phyloP scores from a whole-genome alignment of 2,888 invertebrate species.

The Aradus depressus region DNA sequence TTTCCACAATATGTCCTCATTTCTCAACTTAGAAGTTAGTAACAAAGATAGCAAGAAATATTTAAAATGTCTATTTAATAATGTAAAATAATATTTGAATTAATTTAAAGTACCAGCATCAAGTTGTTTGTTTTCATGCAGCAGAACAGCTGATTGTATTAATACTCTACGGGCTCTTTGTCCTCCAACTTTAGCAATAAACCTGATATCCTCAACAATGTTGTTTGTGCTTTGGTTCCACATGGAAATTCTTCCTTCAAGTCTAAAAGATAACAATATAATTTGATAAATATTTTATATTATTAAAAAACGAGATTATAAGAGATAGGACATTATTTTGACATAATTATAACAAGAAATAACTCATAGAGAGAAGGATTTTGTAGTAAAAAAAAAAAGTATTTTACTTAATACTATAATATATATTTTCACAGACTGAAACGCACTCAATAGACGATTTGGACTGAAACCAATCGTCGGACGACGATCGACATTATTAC shows the following conservation, averaged over 20 bases:
- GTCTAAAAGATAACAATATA: slow-evolving; percentile 14
- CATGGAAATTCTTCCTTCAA: slow-evolving; percentile 15
- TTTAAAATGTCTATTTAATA: too few species aligned
- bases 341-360: slow-evolving; percentile 7
- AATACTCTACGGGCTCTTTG: slow-evolving; percentile 8
- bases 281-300: too few species aligned
- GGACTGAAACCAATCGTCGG: too few species aligned
- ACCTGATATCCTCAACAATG: slow-evolving; percentile 10
- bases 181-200: slow-evolving; percentile 16
- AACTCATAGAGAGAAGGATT: slow-evolving; percentile 15
- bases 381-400: too few species aligned
- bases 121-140: slow-evolving; percentile 9
- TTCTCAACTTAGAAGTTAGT: too few species aligned
- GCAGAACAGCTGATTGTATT: slow-evolving; percentile 4
- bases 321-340: neutral
- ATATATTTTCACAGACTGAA: too few species aligned
- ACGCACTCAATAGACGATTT: too few species aligned
- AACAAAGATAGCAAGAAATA: too few species aligned
- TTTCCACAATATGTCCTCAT: too few species aligned
- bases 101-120: slow-evolving; percentile 1
- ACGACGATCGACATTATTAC: too few species aligned
- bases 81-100: neutral
- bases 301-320: too few species aligned
- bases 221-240: slow-evolving; percentile 17
- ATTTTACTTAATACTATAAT: too few species aligned